These are phyloP conservation scores for Apoderus coryli DNA, from an alignment of 2,888 invertebrate genomes.

Conservation along the genomic window DNA sequence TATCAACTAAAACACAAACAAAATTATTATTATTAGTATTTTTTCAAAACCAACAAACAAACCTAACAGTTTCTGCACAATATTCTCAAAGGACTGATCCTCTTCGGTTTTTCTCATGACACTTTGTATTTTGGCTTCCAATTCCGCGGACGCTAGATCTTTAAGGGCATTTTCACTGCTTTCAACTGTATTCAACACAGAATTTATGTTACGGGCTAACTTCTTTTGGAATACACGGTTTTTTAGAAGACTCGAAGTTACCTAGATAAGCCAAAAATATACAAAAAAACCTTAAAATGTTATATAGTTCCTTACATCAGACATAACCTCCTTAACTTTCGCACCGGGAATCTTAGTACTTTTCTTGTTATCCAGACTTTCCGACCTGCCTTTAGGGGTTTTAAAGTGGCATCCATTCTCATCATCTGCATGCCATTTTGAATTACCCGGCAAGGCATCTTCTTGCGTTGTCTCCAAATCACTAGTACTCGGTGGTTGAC, in stretches of 20 bases:
- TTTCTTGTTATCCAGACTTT: no score
- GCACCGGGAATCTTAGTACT: no score
- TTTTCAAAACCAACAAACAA: no score
- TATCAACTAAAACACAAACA: no score
- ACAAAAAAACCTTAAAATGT: no score
- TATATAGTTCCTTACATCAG: no score
- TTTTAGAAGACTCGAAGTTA: not conserved
- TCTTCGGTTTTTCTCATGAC: constrained; percentile 36
- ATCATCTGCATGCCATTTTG: no score
- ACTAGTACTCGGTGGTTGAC: not conserved
- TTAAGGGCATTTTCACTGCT: not conserved
- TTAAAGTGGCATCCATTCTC: no score
- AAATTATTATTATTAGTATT: no score
- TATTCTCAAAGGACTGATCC: constrained; percentile 37
- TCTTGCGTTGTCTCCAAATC: constrained; percentile 1
- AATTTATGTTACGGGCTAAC: not conserved
- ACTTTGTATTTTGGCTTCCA: constrained; percentile 35
- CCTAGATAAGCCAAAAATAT: not conserved
- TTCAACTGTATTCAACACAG: not conserved
- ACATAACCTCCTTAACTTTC: no score
- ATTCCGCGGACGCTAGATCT: constrained; percentile 21
- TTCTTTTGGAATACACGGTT: not conserved
- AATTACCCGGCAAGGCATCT: not conserved
- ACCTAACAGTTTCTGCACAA: constrained; percentile 36
- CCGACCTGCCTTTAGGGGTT: no score